Evolutionary conservation across 2,113 vertebrate species (phyloP).

Genomic region (Atherinomorus stipes): DNA sequence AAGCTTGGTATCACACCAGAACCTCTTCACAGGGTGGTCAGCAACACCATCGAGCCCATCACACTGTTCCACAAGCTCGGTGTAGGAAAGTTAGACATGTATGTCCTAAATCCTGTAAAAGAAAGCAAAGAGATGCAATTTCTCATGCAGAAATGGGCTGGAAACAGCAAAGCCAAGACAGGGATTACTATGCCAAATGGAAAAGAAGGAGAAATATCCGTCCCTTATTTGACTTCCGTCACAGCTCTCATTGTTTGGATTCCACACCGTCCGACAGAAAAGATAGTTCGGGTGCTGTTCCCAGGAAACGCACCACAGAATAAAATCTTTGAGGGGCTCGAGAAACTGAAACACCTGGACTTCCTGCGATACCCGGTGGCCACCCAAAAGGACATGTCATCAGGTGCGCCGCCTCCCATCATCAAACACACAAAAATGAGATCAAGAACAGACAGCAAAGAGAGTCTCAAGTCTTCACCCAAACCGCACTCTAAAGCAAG

Average conservation of each 20-base stretch:
- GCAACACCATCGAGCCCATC: slow-evolving; percentile 94
- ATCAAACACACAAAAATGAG: slow-evolving; percentile 95
- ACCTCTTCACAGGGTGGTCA: slow-evolving; percentile 92
- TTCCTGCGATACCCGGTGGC: slow-evolving; percentile 95
- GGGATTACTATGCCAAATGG: slow-evolving; percentile 92
- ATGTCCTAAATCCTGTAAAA: slow-evolving; percentile 95
- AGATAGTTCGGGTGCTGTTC: slow-evolving; percentile 96
- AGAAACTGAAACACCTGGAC: slow-evolving; percentile 96
- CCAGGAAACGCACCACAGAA: slow-evolving; percentile 98
- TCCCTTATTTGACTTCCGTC: slow-evolving; percentile 97
- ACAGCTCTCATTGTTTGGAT: slow-evolving; percentile 98
- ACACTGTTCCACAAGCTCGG: slow-evolving; percentile 98
- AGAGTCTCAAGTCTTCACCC: slow-evolving; percentile 93
- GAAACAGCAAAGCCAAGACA: slow-evolving; percentile 99
- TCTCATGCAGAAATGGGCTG: slow-evolving; percentile 99
- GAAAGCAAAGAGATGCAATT: slow-evolving; percentile 99
- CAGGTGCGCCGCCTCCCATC: slow-evolving; percentile 85
- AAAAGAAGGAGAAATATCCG: slow-evolving; percentile 98
- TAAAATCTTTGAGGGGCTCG: slow-evolving; percentile 97
- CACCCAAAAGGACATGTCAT: slow-evolving; percentile 92
- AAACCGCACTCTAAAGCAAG: slow-evolving; percentile 86
- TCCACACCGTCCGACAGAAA: slow-evolving; percentile 93
- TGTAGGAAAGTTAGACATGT: slow-evolving; percentile 97
- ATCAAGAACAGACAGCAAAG: slow-evolving; percentile 95
- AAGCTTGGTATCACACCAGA: slow-evolving; percentile 94